These are phyloP conservation scores for Caerostris darwini DNA, from an alignment of 1,140 invertebrate genomes.

Conservation along the genomic window DNA sequence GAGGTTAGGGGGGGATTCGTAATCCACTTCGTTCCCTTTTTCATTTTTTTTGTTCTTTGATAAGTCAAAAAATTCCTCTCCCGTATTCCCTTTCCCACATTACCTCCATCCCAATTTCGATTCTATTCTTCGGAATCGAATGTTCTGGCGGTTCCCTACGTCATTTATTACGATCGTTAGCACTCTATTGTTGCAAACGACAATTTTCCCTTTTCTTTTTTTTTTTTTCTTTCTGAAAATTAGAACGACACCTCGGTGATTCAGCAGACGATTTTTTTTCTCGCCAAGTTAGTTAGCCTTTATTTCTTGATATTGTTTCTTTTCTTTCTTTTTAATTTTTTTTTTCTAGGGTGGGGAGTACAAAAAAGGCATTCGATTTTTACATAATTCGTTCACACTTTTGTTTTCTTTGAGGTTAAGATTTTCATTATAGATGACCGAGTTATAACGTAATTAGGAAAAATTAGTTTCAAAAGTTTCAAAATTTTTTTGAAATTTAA, in stretches of 20 bases:
- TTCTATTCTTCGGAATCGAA: conserved; percentile 69
- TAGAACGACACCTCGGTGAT: conserved; percentile 68
- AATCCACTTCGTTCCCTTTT: conserved; percentile 11
- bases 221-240: conserved; percentile 26
- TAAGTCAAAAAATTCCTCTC: conserved; percentile 48
- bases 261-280: conserved; percentile 25
- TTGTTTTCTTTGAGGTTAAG: no score
- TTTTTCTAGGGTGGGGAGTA: not conserved
- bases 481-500: no score
- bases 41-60: not conserved
- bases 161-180: conserved; percentile 76
- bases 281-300: not conserved
- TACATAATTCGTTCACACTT: not conserved
- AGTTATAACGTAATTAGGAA: no score
- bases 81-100: not conserved
- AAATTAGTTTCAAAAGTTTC: no score
- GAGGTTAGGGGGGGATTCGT: not conserved
- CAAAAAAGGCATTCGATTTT: not conserved
- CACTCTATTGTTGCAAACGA: conserved; percentile 71
- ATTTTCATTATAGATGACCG: no score
- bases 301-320: not conserved
- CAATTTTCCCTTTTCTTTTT: conserved; percentile 41
- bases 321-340: not conserved
- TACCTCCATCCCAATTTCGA: conserved; percentile 29
- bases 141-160: conserved; percentile 45